Evolutionary conservation across 2,797 vertebrate genomes (phyloP), one percentile per base, ranked within the genome.

Genomic region (Enteromius viviparus): DNA sequence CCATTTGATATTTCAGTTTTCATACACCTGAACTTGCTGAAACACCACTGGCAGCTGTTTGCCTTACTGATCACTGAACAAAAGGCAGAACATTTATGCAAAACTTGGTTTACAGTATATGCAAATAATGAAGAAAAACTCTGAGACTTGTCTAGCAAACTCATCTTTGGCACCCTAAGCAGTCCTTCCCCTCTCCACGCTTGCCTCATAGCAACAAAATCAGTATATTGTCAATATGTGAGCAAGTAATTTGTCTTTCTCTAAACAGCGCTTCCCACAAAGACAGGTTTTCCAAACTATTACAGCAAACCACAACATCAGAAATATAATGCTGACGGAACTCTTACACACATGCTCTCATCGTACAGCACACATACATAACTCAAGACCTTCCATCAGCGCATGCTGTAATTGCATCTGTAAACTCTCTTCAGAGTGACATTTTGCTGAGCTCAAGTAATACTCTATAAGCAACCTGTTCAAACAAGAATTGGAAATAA

Each of bases 261-360:
- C 80, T 81, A 81, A 80, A 86, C 68, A 78, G 26, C 42, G 64
- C 47, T 81, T 75, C 78, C 74, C 66, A 78, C 66, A 82, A 69
- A 37, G 21, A 53, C 75, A 23, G 29, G 58, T 51, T 82, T 87
- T 45, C 26, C 37, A 76, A 78, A 65, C 80, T 37, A 81, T 85
- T 83, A 78, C 55, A 82, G 55, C 51, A 83, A 85, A 72, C 80
- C 34, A 66, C 49, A 65, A 76, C 3, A n/a, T 76, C 40, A 64
- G 45, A 77, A 79, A 87, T 64, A 60, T 66, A 82, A 79, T 79
- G 85, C 85, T 87, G 86, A 83, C 64, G 85, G 53, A 81, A 79
- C 80, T 70, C 71, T 80, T 81, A 80, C 75, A 58, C 55, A 23
- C 62, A 58, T 74, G 42, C 55, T 75, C 66, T 71, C 68, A 42